Evolutionary conservation across 1,140 invertebrate genomes (phyloP).

Genomic region (Drosophila sucinea): DNA sequence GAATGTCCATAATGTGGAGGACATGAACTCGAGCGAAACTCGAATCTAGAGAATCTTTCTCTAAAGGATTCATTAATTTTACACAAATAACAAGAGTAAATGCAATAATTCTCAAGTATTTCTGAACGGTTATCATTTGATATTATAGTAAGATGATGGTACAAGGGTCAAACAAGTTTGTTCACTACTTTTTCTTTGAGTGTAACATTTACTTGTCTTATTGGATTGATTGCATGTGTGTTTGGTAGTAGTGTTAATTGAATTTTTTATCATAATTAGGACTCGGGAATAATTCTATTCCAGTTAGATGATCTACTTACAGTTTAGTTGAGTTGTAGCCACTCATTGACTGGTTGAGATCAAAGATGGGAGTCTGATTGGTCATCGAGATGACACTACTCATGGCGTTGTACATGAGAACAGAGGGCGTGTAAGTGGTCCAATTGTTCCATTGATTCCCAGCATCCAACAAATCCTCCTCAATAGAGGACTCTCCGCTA

Average conservation of each 20-base stretch:
- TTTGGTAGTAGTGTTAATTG: slow-evolving; percentile 56
- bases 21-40: neutral
- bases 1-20: neutral
- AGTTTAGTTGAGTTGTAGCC: slow-evolving; percentile 56
- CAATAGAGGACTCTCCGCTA: slow-evolving; percentile 12
- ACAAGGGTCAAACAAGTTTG: too few species aligned
- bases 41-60: neutral
- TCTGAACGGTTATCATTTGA: too few species aligned
- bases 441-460: slow-evolving; percentile 56
- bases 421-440: slow-evolving; percentile 56
- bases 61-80: neutral
- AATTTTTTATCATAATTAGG: slow-evolving; percentile 69
- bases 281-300: slow-evolving; percentile 10
- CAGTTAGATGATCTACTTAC: slow-evolving; percentile 49
- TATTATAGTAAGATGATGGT: too few species aligned
- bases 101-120: too few species aligned
- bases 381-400: slow-evolving; percentile 50
- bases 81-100: neutral
- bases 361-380: slow-evolving; percentile 56
- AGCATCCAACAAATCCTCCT: slow-evolving; percentile 45
- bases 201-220: neutral
- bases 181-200: too few species aligned
- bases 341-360: slow-evolving; percentile 39
- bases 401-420: slow-evolving; percentile 57
- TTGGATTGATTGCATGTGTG: slow-evolving; percentile 7